These are phyloP conservation scores for Chunga burmeisteri DNA, from an alignment of 2,113 vertebrate genomes.

Conservation along the genomic window DNA sequence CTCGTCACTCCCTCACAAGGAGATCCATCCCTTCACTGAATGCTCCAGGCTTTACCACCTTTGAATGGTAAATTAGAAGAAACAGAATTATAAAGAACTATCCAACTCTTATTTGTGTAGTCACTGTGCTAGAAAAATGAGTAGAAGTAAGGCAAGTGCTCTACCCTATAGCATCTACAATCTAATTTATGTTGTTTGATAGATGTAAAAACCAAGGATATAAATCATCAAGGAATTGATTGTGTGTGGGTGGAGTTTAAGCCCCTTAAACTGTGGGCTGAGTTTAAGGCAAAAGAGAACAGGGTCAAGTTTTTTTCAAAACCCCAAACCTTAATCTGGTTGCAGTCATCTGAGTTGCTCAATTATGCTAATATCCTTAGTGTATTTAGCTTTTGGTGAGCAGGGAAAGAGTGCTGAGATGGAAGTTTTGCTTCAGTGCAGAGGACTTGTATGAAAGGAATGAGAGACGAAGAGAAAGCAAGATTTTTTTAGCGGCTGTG, in stretches of 20 bases:
- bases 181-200: not conserved
- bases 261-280: not conserved
- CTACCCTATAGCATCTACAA: not conserved
- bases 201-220: not conserved
- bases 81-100: not conserved
- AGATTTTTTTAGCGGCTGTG: not conserved
- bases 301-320: not conserved
- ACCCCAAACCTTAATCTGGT: not conserved
- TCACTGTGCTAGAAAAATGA: not conserved
- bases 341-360: not conserved
- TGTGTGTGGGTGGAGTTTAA: not conserved
- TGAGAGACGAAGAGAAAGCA: not conserved
- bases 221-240: not conserved
- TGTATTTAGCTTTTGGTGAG: not conserved
- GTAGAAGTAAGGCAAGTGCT: not conserved
- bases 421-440: not conserved
- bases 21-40: not conserved
- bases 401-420: not conserved
- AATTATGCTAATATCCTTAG: not conserved
- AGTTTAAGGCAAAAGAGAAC: not conserved
- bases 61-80: not conserved
- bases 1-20: not conserved
- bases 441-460: not conserved
- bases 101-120: not conserved
- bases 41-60: not conserved